Base-by-base conservation (phyloP, 2,888 invertebrate species). In the Brenthis hecate region DNA sequence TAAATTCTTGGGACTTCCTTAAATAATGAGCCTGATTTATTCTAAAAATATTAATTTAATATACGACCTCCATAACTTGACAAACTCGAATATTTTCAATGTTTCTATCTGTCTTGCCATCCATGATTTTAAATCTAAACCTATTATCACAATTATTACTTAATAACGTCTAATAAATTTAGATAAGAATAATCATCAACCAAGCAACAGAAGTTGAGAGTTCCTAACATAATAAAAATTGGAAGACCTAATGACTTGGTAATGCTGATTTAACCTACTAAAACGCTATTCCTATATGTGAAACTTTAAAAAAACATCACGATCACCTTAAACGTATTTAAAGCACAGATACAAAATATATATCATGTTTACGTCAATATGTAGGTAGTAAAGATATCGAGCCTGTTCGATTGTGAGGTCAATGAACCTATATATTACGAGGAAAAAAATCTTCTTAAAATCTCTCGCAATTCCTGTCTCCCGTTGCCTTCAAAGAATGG, bases 401-500 rank as follows among this genome's bases (percentile, higher is more conserved):
- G 63, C 71, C 57, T 43, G 70, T 76, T 66, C 74, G 73, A 73
- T 70, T 66, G 61, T 58, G 56, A 74, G 87, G 83, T 83, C 83
- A 76, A 73, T 77, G 88, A 85, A 80, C 87, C 73, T 72, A 32
- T 73, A 75, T 75, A 78, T 81, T 77, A 74, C 74, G 74, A 80
- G 78, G 80, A 78, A 82, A 86, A 83, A 80, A 69, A 65, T 72
- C 71, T 78, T 78, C 72, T 81, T 80, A 82, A 85, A 75, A 77
- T 86, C 79, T 80, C 81, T 84, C 76, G 82, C 77, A 79, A 78
- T 82, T 85, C 85, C 83, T 79, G 85, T 82, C 78, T 80, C 78
- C 80, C 77, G 77, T 80, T 80, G 80, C 76, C 78, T 87, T 85
- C 85, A 83, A 83, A 82, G 84, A 87, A 88, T 80, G 83, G 75